Base-by-base conservation (phyloP, 2,888 invertebrate genomes). In the Rosalia funebris region DNA sequence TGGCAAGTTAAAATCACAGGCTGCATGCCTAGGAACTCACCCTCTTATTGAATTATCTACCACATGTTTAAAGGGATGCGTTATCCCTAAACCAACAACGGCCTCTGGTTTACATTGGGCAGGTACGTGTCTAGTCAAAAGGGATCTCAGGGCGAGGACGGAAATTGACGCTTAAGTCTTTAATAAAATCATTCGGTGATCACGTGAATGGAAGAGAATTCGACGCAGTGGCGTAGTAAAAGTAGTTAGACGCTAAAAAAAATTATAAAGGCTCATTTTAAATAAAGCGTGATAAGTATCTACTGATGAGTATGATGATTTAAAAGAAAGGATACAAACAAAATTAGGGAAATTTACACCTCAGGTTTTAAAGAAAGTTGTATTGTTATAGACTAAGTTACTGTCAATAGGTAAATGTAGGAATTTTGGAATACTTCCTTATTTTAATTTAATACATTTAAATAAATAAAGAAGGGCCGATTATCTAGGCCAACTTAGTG, bases 11-110 rank as follows among this genome's bases (percentile, higher is more conserved):
- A 34, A 1, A 34, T 16, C 32, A 15, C 10, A 46, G 14, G 31
- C 17, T 16, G 16, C 15, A 11, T 17, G 14, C 1, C n/a, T 17
- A 16, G n/a, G 4, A n/a, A 4, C 11, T n/a, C n/a, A 16, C 11
- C 34, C 32, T 46, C 46, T 32, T 32, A 46, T 32, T 17, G 46
- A 46, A 32, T 34, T 46, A n/a, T 32, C 0, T 10, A 2, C 7
- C n/a, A 10, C 3, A 17, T 16, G 10, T 4, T 15, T 4, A 41
- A 17, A 16, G 17, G 10, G 1, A n/a, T n/a, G n/a, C n/a, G n/a
- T n/a, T n/a, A n/a, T n/a, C 11, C 41, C 19, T n/a, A 17, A 19
- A 16, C 17, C 16, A n/a, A 19, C 4, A 41, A 1, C 10, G 19
- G 1, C 5, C 39, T 10, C 11, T 1, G 41, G 15, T 15, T 41